phyloP scores from a whole-genome alignment of 1,140 invertebrate species.

The Venustaconcha ellipsiformis region DNA sequence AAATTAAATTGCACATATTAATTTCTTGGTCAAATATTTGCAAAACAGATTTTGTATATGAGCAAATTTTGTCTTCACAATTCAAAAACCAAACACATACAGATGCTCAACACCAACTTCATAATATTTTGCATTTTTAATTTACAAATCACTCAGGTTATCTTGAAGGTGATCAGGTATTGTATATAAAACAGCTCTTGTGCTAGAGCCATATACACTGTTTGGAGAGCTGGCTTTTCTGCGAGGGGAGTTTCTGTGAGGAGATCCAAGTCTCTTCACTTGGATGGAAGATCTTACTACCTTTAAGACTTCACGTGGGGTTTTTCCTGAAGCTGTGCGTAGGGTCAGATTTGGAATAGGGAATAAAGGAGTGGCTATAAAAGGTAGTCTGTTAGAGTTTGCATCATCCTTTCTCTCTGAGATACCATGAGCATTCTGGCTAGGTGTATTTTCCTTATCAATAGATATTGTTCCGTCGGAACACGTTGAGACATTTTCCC shows the following conservation, averaged over 20 bases:
- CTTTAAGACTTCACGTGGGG: slow-evolving; percentile 40
- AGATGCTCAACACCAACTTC: too few relatives aligned
- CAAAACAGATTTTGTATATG: too few relatives aligned
- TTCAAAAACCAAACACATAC: too few relatives aligned
- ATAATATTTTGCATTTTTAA: background rate
- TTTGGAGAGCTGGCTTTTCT: slow-evolving; percentile 8
- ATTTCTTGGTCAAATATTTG: too few relatives aligned
- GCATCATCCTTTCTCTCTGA: slow-evolving; percentile 7
- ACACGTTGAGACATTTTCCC: slow-evolving; percentile 11
- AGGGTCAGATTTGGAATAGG: slow-evolving; percentile 29
- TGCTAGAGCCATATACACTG: slow-evolving; percentile 4
- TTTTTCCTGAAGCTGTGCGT: slow-evolving; percentile 44
- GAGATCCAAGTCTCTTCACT: slow-evolving; percentile 54
- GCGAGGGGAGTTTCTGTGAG: slow-evolving; percentile 36
- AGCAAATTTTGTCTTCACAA: too few relatives aligned
- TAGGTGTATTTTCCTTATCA: slow-evolving; percentile 9
- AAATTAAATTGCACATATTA: too few relatives aligned
- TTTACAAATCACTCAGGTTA: slow-evolving; percentile 20
- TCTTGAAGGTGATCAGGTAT: slow-evolving; percentile 23
- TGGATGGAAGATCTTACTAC: slow-evolving; percentile 50
- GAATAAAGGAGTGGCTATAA: slow-evolving; percentile 24
- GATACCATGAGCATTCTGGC: background rate
- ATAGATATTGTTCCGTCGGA: background rate
- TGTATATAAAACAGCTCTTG: slow-evolving; percentile 8
- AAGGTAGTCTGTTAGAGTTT: slow-evolving; percentile 27